Conservation (phyloP, 1,140 invertebrate genomes). For the Globodera rostochiensis region DNA sequence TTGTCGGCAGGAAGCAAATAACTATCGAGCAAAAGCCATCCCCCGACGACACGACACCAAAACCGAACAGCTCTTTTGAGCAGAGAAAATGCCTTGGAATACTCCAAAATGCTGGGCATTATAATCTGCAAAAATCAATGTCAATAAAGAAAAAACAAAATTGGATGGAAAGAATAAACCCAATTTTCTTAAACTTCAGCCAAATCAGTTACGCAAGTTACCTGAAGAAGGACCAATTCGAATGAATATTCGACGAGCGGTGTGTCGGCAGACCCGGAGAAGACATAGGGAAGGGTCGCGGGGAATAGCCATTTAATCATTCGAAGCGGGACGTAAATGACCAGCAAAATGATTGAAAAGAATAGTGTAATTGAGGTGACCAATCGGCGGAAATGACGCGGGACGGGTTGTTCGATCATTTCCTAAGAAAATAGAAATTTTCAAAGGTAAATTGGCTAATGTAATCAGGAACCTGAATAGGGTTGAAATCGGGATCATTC, state of each 20-base stretch:
- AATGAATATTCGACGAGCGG: constrained; percentile 82
- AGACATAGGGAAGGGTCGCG: constrained; percentile 88
- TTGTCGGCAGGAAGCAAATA: constrained; percentile 39
- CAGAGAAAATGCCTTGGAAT: constrained; percentile 90
- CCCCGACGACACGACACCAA: constrained; percentile 81
- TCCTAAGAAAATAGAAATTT: constrained; percentile 67
- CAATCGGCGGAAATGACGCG: constrained; percentile 83
- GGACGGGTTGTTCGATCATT: constrained; percentile 95
- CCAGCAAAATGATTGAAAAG: constrained; percentile 88
- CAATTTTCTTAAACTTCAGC: no score
- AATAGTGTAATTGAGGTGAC: constrained; percentile 86
- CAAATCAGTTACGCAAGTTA: constrained; percentile 48
- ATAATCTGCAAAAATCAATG: constrained; percentile 74
- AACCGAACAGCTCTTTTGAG: constrained; percentile 81
- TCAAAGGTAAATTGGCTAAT: not conserved
- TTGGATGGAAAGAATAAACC: no score
- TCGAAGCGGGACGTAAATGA: constrained; percentile 90
- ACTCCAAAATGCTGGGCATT: constrained; percentile 89
- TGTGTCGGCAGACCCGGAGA: constrained; percentile 77
- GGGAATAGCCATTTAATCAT: constrained; percentile 82
- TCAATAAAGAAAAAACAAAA: no score
- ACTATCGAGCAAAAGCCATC: constrained; percentile 44
- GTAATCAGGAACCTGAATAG: constrained; percentile 69
- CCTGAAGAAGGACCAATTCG: constrained; percentile 87
- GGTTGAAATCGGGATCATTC: constrained; percentile 98